These are phyloP conservation scores for Candidula unifasciata DNA, from an alignment of 2,888 invertebrate species.

Conservation along the genomic window DNA sequence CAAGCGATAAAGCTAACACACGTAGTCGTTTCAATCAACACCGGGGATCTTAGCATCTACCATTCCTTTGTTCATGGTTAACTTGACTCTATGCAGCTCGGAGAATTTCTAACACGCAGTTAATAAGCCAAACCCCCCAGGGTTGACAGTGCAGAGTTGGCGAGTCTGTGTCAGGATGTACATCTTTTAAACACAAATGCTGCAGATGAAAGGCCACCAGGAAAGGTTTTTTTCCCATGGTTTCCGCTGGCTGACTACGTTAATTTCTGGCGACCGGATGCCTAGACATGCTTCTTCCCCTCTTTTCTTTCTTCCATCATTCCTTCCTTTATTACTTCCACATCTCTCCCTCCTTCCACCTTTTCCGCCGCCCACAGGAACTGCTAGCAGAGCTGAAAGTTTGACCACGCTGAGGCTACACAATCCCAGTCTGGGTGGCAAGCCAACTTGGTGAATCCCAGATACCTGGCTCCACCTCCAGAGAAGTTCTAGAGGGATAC, in stretches of 20 bases:
- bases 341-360: too few relatives aligned
- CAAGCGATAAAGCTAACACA: conserved; percentile 30
- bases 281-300: neutral
- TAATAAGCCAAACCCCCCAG: conserved; percentile 11
- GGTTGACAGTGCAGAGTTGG: neutral
- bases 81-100: neutral
- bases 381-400: too few relatives aligned
- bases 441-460: too few relatives aligned
- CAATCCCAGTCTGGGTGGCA: too few relatives aligned
- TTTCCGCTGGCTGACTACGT: neutral
- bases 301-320: too few relatives aligned
- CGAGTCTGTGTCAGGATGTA: neutral
- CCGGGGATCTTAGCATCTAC: neutral
- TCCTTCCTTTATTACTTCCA: too few relatives aligned
- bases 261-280: conserved; percentile 13
- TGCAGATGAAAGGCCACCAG: neutral
- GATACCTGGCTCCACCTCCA: too few relatives aligned
- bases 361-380: too few relatives aligned
- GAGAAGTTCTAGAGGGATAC: too few relatives aligned
- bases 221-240: neutral
- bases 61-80: conserved; percentile 36
- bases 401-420: too few relatives aligned
- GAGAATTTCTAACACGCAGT: conserved; percentile 1
- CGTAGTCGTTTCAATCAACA: conserved; percentile 24
- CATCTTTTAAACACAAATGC: conserved; percentile 14